Conservation (phyloP, 2,113 vertebrate species). For the Salvator merianae region DNA sequence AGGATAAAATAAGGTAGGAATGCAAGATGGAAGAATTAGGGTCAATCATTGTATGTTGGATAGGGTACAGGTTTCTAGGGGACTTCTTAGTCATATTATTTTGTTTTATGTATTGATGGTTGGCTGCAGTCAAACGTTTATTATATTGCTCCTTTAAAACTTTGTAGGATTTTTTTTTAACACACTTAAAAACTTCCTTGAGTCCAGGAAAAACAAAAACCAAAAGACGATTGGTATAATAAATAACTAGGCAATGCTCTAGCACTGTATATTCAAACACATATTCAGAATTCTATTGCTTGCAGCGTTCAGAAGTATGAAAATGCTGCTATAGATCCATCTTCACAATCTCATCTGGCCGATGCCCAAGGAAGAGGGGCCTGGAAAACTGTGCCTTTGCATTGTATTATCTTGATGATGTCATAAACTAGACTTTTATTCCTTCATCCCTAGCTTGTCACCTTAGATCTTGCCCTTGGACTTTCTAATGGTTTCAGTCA, state of each 20-base stretch:
- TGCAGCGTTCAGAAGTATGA: too few relatives aligned
- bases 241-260: background rate
- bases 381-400: background rate
- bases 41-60: background rate
- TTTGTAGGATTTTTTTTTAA: background rate
- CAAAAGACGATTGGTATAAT: background rate
- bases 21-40: background rate
- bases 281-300: background rate
- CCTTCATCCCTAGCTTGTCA: background rate
- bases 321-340: background rate
- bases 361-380: background rate
- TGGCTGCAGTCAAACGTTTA: background rate
- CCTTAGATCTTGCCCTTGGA: background rate
- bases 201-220: too few relatives aligned
- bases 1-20: background rate
- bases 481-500: background rate
- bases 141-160: background rate
- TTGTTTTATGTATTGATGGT: too few relatives aligned
- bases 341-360: background rate
- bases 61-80: background rate
- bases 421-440: background rate
- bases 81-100: too few relatives aligned
- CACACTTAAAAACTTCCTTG: background rate
- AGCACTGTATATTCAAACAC: background rate
- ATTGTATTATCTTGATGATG: background rate